Evolutionary conservation across 2,888 invertebrate species (phyloP), one percentile per base, ranked within the genome.

Genomic region (Polydrusus cervinus): DNA sequence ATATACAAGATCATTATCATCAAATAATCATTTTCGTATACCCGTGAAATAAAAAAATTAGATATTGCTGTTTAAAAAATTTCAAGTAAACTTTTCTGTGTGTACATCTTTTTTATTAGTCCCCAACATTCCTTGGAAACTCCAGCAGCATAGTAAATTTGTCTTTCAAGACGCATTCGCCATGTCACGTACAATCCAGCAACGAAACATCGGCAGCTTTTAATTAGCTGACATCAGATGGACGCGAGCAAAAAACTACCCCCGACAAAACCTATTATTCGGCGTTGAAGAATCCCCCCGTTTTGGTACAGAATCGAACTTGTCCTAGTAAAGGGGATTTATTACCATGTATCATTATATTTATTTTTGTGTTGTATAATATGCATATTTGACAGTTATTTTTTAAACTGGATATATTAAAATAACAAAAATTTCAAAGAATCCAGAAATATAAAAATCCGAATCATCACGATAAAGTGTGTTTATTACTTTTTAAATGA

Each of bases 221-320:
- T 75, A 75, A 75, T 75, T 75, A 72, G 75, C 72, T 72, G 71
- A 75, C 71, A 72, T 72, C 72, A 72, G 69, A 72, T 34, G 65
- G 57, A 72, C 57, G 45, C 62, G 51, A 57, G 47, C 71, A 72
- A 72, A 71, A 69, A 75, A 64, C 61, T 43, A 71, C 62, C 57
- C 66, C 55, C 25, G 64, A 69, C 64, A 75, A 72, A 72, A 75
- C 68, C 72, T 62, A 75, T 75, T 75, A 75, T 71, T 75, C 65
- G 69, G 53, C 40, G 51, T 45, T 71, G 75, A 75, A 68, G 57
- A 69, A 68, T 68, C 18, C 64, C 70, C 67, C 34, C 20, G 64
- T 62, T 75, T 64, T 34, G 55, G 20, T 60, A 34, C 71, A 71
- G 68, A 43, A 61, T n/a, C 62, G 70, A 60, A 71, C 61, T 64